These are phyloP conservation scores for Drosophila virilis DNA, from an alignment of 1,140 invertebrate genomes.

Conservation along the genomic window DNA sequence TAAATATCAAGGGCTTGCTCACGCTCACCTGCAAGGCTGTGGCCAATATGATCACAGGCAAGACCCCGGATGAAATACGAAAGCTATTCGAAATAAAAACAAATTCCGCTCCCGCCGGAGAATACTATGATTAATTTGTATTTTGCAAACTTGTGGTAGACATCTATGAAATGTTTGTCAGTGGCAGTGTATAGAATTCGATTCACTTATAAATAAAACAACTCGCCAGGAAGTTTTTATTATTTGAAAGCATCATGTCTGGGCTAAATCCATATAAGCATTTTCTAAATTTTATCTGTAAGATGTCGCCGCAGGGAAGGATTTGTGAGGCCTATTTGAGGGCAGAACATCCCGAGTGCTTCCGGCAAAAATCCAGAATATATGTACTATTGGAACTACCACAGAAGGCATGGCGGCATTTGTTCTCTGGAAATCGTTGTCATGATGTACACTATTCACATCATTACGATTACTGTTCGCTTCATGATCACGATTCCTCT, in stretches of 20 bases:
- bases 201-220: background rate
- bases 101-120: background rate
- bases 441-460: too few relatives aligned
- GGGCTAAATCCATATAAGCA: slow-evolving; percentile 19
- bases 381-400: slow-evolving; percentile 1
- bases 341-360: slow-evolving; percentile 24
- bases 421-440: background rate
- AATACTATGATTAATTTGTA: too few relatives aligned
- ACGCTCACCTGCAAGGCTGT: too few relatives aligned
- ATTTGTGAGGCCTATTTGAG: slow-evolving; percentile 21
- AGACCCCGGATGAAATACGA: background rate
- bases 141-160: background rate
- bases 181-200: background rate
- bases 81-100: background rate
- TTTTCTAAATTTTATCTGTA: slow-evolving; percentile 17
- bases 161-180: slow-evolving; percentile 9
- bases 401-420: background rate
- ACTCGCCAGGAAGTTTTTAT: background rate
- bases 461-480: background rate
- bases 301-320: slow-evolving; percentile 3
- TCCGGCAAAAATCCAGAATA: background rate
- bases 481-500: slow-evolving; percentile 1
- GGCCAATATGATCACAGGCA: too few relatives aligned
- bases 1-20: too few relatives aligned
- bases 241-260: slow-evolving; percentile 22